phyloP scores from a whole-genome alignment of 2,113 vertebrate species.

The Eolophus roseicapilla region DNA sequence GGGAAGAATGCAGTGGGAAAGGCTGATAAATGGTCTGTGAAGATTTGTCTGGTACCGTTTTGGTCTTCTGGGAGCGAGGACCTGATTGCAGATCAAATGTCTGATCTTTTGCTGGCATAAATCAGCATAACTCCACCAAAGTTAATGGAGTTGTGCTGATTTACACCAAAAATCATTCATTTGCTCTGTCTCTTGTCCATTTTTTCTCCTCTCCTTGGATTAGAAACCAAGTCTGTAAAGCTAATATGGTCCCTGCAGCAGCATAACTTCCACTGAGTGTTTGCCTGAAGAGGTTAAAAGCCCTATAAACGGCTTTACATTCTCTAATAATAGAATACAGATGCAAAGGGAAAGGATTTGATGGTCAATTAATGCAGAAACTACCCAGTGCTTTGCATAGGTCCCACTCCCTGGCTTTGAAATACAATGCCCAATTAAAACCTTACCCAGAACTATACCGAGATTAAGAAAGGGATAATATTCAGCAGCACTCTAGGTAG shows the following conservation, averaged over 20 bases:
- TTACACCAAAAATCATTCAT: slow-evolving; percentile 23
- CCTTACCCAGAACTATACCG: not conserved
- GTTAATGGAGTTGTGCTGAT: slow-evolving; percentile 22
- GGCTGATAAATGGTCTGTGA: slow-evolving; percentile 15
- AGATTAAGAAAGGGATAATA: slow-evolving; percentile 58
- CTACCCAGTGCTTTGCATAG: slow-evolving; percentile 71
- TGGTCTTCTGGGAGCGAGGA: not conserved
- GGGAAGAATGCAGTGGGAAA: not conserved
- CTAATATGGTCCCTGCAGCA: slow-evolving; percentile 68
- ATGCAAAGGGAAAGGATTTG: slow-evolving; percentile 85
- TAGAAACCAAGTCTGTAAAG: slow-evolving; percentile 68
- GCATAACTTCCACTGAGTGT: slow-evolving; percentile 77
- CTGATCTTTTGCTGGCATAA: slow-evolving; percentile 13
- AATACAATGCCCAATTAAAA: slow-evolving; percentile 74
- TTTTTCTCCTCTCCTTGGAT: slow-evolving; percentile 29
- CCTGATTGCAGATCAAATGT: not conserved
- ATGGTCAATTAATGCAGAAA: slow-evolving; percentile 89
- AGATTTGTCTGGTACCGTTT: not conserved
- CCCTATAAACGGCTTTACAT: slow-evolving; percentile 76
- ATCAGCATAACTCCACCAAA: not conserved
- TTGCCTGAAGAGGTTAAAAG: slow-evolving; percentile 81
- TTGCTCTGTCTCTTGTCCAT: slow-evolving; percentile 7
- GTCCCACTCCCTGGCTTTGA: slow-evolving; percentile 74
- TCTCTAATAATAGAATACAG: slow-evolving; percentile 82
- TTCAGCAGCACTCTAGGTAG: slow-evolving; percentile 56